phyloP scores from a whole-genome alignment of 2,113 vertebrate species.

The Grus americana region DNA sequence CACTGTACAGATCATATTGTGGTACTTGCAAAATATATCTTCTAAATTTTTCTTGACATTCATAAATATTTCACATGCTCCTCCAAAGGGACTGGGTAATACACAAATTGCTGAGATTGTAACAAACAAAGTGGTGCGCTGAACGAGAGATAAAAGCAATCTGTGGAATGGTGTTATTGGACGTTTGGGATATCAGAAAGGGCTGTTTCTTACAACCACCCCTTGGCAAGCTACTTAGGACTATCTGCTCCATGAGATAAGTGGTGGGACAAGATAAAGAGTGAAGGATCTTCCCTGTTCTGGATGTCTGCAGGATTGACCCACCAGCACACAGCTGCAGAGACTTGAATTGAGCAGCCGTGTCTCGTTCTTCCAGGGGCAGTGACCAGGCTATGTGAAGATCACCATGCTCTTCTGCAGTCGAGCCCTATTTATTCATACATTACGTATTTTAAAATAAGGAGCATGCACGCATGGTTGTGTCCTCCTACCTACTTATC shows the following conservation, averaged over 20 bases:
- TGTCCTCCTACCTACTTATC: not conserved
- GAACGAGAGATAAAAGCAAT: not conserved
- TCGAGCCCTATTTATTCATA: not conserved
- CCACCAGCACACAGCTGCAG: rapidly evolving
- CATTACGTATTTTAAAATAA: not conserved
- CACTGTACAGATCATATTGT: not conserved
- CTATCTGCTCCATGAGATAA: not conserved
- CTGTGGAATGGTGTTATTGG: not conserved
- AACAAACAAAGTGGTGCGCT: not conserved
- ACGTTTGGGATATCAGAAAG: not conserved
- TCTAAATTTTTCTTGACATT: conserved; percentile 24
- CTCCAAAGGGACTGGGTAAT: not conserved
- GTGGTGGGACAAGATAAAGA: not conserved
- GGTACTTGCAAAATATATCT: not conserved
- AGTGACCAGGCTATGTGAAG: not conserved
- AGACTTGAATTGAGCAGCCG: not conserved
- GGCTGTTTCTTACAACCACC: not conserved
- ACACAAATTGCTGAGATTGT: conserved; percentile 11
- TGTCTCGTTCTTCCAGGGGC: rapidly evolving
- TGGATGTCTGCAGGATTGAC: not conserved
- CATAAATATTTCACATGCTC: conserved; percentile 38
- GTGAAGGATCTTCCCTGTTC: not conserved
- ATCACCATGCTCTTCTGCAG: not conserved
- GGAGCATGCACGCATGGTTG: rapidly evolving
- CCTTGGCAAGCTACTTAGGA: not conserved